Base-by-base conservation (phyloP, 2,888 invertebrate species). In the Pachycephus smyrnensis region DNA sequence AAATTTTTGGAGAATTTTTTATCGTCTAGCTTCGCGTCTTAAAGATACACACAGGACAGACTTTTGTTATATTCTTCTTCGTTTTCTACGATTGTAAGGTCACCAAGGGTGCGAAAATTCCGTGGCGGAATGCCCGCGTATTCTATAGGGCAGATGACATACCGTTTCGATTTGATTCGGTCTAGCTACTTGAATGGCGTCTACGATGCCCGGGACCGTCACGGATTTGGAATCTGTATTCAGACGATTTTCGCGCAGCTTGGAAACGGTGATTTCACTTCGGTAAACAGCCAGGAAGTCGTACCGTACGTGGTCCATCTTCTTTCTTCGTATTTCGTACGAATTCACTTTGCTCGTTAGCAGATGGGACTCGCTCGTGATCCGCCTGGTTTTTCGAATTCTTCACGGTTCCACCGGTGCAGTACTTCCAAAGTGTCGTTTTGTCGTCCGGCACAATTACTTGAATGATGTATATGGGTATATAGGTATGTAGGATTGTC, bases 241-340 rank as follows among this genome's bases (percentile, higher is more conserved):
- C 89, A 91, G 71, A 76, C 87, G 86, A 90, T 90, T 90, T 90
- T 87, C 89, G 88, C 87, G 89, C 89, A 89, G 85, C 89, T 89
- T 88, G 86, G 88, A 83, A 84, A 88, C 88, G 85, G 84, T 87
- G 87, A 90, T 89, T 89, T 87, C 82, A 80, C 83, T 81, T 82
- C 78, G 83, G 87, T 89, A 90, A 89, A 89, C 87, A 89, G 80
- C 81, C 78, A 55, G 55, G 55, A 55, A 55, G 71, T 33, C 71
- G 71, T 33, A 23, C 33, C 71, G 30, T 33, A 33, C 71, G 71
- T 33, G 71, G 32, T 31, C 71, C 33, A 31, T 71, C 23, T 71
- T 71, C 33, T 71, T 77, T 74, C 78, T 76, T 76, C 69, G 75
- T 73, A 80, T 79, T 81, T 78, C 82, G 82, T 81, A 79, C 82